phyloP scores from a whole-genome alignment of 2,888 invertebrate genomes.

The Mystacides longicornis region DNA sequence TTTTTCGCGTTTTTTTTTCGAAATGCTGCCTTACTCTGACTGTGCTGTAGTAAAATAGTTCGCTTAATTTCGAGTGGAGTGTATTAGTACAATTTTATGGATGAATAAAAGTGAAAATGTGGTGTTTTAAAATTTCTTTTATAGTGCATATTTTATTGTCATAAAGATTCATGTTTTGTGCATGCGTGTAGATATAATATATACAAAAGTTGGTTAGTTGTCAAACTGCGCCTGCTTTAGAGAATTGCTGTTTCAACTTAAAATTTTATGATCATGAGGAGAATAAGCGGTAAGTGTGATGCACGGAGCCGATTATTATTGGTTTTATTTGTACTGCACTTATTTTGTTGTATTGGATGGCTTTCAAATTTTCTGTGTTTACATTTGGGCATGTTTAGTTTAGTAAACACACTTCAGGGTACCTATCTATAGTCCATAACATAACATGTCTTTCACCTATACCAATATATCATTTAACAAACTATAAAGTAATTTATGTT shows the following conservation, averaged over 20 bases:
- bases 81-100: not conserved
- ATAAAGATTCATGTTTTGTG: constrained; percentile 14
- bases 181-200: constrained; percentile 8
- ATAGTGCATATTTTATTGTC: constrained; percentile 12
- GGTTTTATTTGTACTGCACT: not conserved
- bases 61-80: constrained; percentile 1
- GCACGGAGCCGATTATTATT: not conserved
- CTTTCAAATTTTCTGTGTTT: not conserved
- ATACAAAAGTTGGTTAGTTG: constrained; percentile 15
- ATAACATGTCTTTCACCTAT: not conserved
- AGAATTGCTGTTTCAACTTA: constrained; percentile 2
- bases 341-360: not conserved
- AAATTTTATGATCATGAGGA: constrained; percentile 9
- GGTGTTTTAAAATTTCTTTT: not conserved
- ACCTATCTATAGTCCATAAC: not conserved
- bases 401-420: not conserved
- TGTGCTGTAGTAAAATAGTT: constrained; percentile 5
- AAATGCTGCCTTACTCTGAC: constrained; percentile 11
- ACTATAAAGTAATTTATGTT: no score
- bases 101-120: constrained; percentile 4
- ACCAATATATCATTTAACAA: no score
- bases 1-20: constrained; percentile 10
- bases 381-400: not conserved
- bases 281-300: constrained; percentile 14
- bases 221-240: constrained; percentile 16